Base-by-base conservation (phyloP, 2,113 vertebrate genomes). In the Emydura subglobosa region DNA sequence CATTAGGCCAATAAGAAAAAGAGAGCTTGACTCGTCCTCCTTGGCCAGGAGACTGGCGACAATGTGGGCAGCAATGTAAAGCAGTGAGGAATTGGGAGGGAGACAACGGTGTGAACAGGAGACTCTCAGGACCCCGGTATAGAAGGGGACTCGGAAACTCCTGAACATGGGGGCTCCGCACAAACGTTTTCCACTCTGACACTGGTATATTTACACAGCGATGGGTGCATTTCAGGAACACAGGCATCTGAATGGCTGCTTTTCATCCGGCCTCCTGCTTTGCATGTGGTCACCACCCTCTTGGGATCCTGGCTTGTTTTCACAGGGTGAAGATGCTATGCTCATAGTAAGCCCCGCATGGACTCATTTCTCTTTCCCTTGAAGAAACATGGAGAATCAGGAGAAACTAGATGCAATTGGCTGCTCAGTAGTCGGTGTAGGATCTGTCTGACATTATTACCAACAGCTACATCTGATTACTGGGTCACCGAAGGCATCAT, bases 381-480 rank as follows among this genome's bases (percentile, higher is more conserved):
- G 7, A 17, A 42, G 61, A 72, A 1, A 59, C 27, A 24, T 0
- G 5, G 17, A 92, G 72, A 85, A 53, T n/a, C 85, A 13, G 50
- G 50, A 7, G n/a, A 68, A 59, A 83, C 51, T 25, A 1, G 96
- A 95, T 97, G 95, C 96, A 57, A 94, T 93, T 91, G 93, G 97
- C 90, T 79, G 98, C 98, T 96, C 95, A 98, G 98, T 98, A 98
- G 94, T 98, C 96, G 65, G 97, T 98, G 98, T 98, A 98, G 97
- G 95, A 95, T 98, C 98, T 98, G 98, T 98, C 91, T 47, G 76
- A 91, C 78, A 86, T 88, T 86, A 34, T 94, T 39, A 16, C 89
- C 88, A 93, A 97, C 97, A 98, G 98, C 98, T 98, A 98, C 97
- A 98, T 98, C 98, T 98, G 97, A 97, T 97, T 98, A 98, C 98